Percentiles rank a stretch among this genome's conserved stretches.
Conservation (phyloP, 1,140 invertebrate species). For the Trypoxylus dichotomus region DNA sequence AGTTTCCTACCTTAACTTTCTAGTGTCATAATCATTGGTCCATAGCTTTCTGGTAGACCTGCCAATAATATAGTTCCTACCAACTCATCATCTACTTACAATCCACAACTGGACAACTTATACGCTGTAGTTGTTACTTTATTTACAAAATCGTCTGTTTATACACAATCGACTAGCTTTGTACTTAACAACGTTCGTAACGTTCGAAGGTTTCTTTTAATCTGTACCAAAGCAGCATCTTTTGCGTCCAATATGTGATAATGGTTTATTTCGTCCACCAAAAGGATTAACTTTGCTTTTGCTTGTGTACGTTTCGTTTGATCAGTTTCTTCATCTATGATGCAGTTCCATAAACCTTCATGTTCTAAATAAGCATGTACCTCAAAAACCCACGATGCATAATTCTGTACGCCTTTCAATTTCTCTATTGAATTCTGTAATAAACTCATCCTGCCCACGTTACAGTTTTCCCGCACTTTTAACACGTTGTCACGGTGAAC, state of each 20-base stretch:
- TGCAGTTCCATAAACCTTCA: constrained; percentile 43
- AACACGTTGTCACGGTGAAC: not conserved
- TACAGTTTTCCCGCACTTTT: not conserved
- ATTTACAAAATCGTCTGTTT: constrained; percentile 49
- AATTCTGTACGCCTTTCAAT: constrained; percentile 34
- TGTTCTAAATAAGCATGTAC: constrained; percentile 47
- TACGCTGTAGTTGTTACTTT: constrained; percentile 46
- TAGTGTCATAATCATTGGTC: constrained; percentile 53
- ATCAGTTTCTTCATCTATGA: constrained; percentile 40
- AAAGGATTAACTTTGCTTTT: constrained; percentile 47
- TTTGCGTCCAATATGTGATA: constrained; percentile 41
- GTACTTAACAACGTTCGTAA: constrained; percentile 44
- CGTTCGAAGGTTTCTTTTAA: constrained; percentile 46
- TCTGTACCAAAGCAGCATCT: constrained; percentile 44
- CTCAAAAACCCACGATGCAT: constrained; percentile 45
- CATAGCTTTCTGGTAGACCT: constrained; percentile 49
- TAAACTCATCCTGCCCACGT: not conserved
- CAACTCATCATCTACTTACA: constrained; percentile 49
- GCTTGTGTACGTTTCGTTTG: constrained; percentile 41
- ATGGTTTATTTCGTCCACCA: constrained; percentile 46
- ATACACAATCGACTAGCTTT: constrained; percentile 42
- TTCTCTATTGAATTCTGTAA: constrained; percentile 24
- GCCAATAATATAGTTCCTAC: constrained; percentile 49
- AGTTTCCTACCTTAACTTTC: constrained; percentile 34
- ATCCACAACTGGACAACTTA: constrained; percentile 45